These are phyloP conservation scores for Tolmerus cingulatus DNA, from an alignment of 2,888 invertebrate species.

Conservation along the genomic window DNA sequence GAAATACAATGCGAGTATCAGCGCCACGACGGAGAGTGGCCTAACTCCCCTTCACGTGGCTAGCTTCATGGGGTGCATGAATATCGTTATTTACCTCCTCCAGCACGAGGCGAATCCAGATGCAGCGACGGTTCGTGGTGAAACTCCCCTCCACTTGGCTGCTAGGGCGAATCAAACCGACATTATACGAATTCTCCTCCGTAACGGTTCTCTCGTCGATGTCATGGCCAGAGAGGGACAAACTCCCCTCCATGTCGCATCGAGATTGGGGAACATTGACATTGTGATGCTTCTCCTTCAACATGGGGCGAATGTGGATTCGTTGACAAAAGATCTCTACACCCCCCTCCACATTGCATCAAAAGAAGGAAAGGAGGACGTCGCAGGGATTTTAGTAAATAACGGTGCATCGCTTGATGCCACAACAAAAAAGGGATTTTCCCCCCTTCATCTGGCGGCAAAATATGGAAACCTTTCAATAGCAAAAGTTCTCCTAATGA, in stretches of 20 bases:
- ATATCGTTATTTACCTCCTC: slow-evolving; percentile 94
- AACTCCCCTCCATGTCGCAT: slow-evolving; percentile 96
- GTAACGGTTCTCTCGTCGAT: slow-evolving; percentile 89
- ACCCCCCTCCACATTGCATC: slow-evolving; percentile 97
- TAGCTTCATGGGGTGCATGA: slow-evolving; percentile 99
- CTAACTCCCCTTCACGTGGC: slow-evolving; percentile 97
- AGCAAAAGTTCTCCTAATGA: slow-evolving; percentile 84
- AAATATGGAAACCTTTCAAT: slow-evolving; percentile 96
- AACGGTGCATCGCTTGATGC: slow-evolving; percentile 88
- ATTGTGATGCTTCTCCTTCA: slow-evolving; percentile 93
- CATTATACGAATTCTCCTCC: slow-evolving; percentile 90
- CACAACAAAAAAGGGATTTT: slow-evolving; percentile 96
- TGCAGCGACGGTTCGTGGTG: slow-evolving; percentile 93
- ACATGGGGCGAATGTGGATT: slow-evolving; percentile 89
- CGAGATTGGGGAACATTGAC: slow-evolving; percentile 94
- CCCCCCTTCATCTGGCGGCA: slow-evolving; percentile 94
- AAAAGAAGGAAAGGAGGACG: slow-evolving; percentile 94
- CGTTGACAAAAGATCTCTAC: slow-evolving; percentile 93
- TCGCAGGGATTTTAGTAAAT: slow-evolving; percentile 88
- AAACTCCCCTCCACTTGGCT: slow-evolving; percentile 95
- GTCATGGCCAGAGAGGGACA: slow-evolving; percentile 85
- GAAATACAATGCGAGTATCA: slow-evolving; percentile 89
- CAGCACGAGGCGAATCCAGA: slow-evolving; percentile 94
- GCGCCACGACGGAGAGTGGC: slow-evolving; percentile 80
- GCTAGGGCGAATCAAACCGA: slow-evolving; percentile 98